Base-by-base conservation (phyloP, 2,888 invertebrate species). In the Eugnorisma glareosa region DNA sequence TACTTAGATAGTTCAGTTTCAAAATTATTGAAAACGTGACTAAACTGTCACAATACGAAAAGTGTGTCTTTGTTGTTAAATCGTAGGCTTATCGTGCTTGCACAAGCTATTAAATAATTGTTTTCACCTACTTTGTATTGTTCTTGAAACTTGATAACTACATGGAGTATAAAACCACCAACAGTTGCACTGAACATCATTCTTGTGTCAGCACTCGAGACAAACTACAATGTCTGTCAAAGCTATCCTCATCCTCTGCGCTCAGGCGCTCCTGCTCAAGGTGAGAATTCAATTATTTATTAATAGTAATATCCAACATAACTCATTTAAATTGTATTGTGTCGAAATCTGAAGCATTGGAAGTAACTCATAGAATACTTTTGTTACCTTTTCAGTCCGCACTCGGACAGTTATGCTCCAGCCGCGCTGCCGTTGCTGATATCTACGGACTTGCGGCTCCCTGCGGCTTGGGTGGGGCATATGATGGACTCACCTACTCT, bases 211-310 rank as follows among this genome's bases (percentile, higher is more conserved):
- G 57, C 37, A 48, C 75, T 77, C 40, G 66, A 69, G 79, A 77
- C 67, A 73, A 81, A 72, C 57, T 73, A 89, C 73, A 73, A 92
- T 92, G 92, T 88, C 90, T 81, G 51, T 86, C 70, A 89, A 91
- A 68, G 82, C 88, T 31, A 82, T 92, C 63, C 70, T 91, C 40
- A 51, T 92, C 24, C 73, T 92, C 73, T 90, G 89, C 28, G 57
- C 74, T 74, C 73, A 73, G n/a, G 73, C 73, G n/a, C 67, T 83
- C 15, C 28, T 82, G 15, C 13, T 78, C 40, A 69, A 82, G 78
- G 82, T 82, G 40, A 73, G 35, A 48, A 21, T 1, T 31, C 3
- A 31, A 18, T 15, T 43, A 24, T 10, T 48, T 21, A 15, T 13
- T 40, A 3, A 40, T n/a, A 57, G 7, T 15, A 28, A 6, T 28